These are phyloP conservation scores for Pandemis cinnamomeana DNA, from an alignment of 2,888 invertebrate genomes.

Conservation along the genomic window DNA sequence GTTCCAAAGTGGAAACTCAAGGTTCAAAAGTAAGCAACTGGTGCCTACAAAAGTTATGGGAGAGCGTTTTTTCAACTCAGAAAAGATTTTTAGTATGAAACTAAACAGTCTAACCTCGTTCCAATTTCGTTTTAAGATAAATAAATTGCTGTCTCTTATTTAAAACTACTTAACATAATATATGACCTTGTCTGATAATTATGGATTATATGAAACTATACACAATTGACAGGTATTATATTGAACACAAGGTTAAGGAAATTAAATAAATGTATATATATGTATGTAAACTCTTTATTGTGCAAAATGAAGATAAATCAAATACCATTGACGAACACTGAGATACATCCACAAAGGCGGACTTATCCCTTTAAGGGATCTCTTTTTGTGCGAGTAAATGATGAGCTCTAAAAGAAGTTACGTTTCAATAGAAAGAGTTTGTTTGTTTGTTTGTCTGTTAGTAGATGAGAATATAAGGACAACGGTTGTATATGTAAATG, in stretches of 20 bases:
- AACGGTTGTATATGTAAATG: conserved; percentile 30
- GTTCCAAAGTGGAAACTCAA: no score
- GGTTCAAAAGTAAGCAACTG: no score
- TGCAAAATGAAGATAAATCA: no score
- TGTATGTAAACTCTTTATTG: no score
- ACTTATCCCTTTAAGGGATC: no score
- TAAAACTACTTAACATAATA: conserved; percentile 19
- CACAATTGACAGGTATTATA: neutral
- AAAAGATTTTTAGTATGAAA: no score
- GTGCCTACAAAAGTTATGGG: no score
- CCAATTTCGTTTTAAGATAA: conserved; percentile 10
- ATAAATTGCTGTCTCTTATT: conserved; percentile 23
- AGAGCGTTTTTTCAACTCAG: no score
- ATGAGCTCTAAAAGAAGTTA: no score
- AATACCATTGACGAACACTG: no score
- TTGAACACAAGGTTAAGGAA: conserved; percentile 32
- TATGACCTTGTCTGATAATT: conserved; percentile 14
- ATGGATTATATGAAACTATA: conserved; percentile 26
- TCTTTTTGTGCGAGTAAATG: no score
- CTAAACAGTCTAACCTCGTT: neutral
- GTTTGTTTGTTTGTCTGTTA: neutral
- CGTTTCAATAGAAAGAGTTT: neutral
- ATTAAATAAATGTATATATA: neutral
- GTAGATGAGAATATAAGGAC: conserved; percentile 8
- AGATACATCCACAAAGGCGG: no score